These are phyloP conservation scores for Cepaea hortensis DNA, from an alignment of 2,888 invertebrate species.

Conservation along the genomic window DNA sequence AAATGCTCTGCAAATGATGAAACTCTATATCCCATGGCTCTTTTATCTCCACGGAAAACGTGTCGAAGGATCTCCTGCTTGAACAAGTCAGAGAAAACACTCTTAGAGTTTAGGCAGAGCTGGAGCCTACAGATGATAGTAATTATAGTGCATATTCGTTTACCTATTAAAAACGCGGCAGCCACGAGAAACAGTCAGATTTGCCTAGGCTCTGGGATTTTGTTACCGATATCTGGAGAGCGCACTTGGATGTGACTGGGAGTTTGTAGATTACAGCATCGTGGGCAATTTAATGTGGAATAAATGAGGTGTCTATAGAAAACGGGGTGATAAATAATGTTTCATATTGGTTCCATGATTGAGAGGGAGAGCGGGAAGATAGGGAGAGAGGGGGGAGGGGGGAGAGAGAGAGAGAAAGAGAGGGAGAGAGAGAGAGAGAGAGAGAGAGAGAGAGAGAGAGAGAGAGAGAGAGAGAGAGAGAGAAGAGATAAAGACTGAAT, in stretches of 20 bases:
- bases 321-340: too few relatives aligned
- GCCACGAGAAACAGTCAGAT: background rate
- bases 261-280: constrained; percentile 16
- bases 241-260: background rate
- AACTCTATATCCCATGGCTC: constrained; percentile 16
- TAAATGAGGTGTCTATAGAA: too few relatives aligned
- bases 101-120: background rate
- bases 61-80: constrained; percentile 23
- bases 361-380: too few relatives aligned
- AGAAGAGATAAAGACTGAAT: too few relatives aligned
- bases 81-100: constrained; percentile 20
- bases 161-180: constrained; percentile 20
- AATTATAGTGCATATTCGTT: constrained; percentile 18
- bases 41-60: constrained; percentile 1
- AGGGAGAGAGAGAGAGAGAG: too few relatives aligned
- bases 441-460: too few relatives aligned
- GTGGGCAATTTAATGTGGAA: background rate
- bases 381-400: too few relatives aligned
- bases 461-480: too few relatives aligned
- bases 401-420: too few relatives aligned
- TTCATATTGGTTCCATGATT: too few relatives aligned
- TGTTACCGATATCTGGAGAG: background rate
- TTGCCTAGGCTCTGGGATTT: background rate
- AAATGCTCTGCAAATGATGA: constrained; percentile 35
- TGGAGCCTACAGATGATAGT: constrained; percentile 25